These are phyloP conservation scores for Albula goreensis DNA, from an alignment of 2,113 vertebrate genomes.

Conservation along the genomic window DNA sequence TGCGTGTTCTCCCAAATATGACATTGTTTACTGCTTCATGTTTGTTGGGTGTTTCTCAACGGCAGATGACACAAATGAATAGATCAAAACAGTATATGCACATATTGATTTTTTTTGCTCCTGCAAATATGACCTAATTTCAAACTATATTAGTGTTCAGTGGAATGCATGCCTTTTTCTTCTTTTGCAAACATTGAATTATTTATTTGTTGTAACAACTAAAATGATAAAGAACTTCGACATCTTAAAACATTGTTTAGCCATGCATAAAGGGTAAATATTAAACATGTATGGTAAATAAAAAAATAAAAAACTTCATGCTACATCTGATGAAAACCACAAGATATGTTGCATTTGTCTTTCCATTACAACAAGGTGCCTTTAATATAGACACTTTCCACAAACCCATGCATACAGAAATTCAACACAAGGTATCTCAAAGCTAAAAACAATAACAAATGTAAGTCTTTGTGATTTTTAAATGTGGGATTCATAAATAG, in stretches of 20 bases:
- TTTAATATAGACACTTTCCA: too few relatives aligned
- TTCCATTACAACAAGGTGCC: too few relatives aligned
- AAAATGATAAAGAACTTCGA: not conserved
- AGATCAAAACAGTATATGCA: constrained; percentile 2
- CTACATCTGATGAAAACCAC: too few relatives aligned
- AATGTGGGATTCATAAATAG: too few relatives aligned
- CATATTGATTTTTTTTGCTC: constrained; percentile 1
- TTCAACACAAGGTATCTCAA: too few relatives aligned
- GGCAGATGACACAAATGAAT: not conserved
- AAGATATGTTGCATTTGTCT: too few relatives aligned
- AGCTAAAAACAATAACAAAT: too few relatives aligned
- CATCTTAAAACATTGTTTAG: not conserved
- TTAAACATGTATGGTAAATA: not conserved
- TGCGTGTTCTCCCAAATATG: not conserved
- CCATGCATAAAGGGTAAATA: not conserved
- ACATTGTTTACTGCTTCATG: not conserved
- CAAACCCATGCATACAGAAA: too few relatives aligned
- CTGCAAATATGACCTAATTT: not conserved
- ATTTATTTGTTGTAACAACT: not conserved
- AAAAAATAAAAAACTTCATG: not conserved
- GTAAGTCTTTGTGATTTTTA: too few relatives aligned
- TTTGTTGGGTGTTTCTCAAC: not conserved
- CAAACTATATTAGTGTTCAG: not conserved
- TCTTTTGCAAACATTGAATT: not conserved
- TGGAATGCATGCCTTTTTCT: not conserved